Base-by-base conservation (phyloP, 2,113 vertebrate species). In the Hippocampus mohnikei region DNA sequence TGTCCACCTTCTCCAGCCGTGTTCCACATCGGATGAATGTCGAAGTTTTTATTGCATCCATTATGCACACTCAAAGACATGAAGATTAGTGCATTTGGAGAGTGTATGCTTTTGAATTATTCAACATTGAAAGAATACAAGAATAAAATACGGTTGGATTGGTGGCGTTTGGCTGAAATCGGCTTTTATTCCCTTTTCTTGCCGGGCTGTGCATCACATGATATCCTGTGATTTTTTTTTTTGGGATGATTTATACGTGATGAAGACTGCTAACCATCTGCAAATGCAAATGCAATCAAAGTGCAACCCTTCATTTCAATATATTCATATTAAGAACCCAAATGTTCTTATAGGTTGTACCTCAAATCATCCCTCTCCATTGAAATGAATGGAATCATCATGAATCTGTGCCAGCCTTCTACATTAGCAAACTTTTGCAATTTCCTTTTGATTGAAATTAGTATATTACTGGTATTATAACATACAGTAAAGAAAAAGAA, bases 11-110 rank as follows among this genome's bases (percentile, higher is more conserved):
- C 75, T 69, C 78, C 69, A 78, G 78, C 61, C 1, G 5, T 69
- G 37, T 69, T 68, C 70, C 67, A 77, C 80, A 74, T 77, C 61
- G 59, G 79, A 68, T 53, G 79, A 76, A 66, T 52, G 70, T 77
- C 75, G 82, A 79, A 76, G 75, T 85, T 88, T 88, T 84, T 71
- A 79, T 80, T 81, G 77, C 84, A 86, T 88, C 81, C 66, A 82
- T 85, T 86, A 87, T 87, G 87, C 80, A 83, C 41, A 75, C 78
- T 71, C 66, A 67, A 74, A 84, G 81, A 77, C 75, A 72, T 79
- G 78, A 71, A 81, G 78, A 86, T 88, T 84, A 81, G 77, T 77
- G 83, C 80, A 70, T 70, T 75, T 59, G 73, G 73, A 72, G 78
- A 79, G 77, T 69, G 58, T 70, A 74, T 18, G 0, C 29, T 9